Evolutionary conservation across 2,888 invertebrate genomes (phyloP).

Genomic region (Atethmia centrago): DNA sequence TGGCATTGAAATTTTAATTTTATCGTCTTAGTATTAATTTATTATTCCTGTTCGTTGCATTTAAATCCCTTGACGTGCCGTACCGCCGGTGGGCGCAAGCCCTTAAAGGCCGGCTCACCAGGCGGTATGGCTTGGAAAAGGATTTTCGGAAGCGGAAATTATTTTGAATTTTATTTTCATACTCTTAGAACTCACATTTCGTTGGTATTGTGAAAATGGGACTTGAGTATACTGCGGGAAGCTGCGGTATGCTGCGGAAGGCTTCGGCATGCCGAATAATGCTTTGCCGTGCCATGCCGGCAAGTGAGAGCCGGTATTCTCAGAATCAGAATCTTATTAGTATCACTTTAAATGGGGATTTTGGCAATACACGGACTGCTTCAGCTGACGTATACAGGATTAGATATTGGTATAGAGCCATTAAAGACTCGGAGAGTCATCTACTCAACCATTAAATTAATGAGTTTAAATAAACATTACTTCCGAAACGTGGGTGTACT

Average conservation of each 20-base stretch:
- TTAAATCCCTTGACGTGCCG: too few species aligned
- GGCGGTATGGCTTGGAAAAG: background rate
- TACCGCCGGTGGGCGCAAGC: too few species aligned
- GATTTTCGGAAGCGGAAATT: background rate
- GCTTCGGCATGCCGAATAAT: background rate
- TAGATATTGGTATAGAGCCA: background rate
- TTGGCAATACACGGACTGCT: conserved; percentile 2
- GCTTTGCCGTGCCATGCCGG: background rate
- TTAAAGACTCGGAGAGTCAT: background rate
- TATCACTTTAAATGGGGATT: background rate
- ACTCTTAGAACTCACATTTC: background rate
- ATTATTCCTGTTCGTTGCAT: too few species aligned
- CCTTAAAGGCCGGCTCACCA: too few species aligned
- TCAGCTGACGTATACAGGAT: background rate
- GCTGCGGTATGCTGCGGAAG: background rate
- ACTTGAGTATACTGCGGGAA: background rate
- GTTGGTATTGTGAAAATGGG: background rate
- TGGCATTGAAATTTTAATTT: too few species aligned
- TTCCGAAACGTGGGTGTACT: too few species aligned
- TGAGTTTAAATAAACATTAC: background rate
- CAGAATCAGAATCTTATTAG: background rate
- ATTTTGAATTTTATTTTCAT: background rate
- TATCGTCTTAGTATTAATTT: too few species aligned
- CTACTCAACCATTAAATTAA: background rate
- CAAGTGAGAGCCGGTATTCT: background rate